Conservation (phyloP, 2,797 vertebrate genomes). For the Tenualosa thibaudeaui region DNA sequence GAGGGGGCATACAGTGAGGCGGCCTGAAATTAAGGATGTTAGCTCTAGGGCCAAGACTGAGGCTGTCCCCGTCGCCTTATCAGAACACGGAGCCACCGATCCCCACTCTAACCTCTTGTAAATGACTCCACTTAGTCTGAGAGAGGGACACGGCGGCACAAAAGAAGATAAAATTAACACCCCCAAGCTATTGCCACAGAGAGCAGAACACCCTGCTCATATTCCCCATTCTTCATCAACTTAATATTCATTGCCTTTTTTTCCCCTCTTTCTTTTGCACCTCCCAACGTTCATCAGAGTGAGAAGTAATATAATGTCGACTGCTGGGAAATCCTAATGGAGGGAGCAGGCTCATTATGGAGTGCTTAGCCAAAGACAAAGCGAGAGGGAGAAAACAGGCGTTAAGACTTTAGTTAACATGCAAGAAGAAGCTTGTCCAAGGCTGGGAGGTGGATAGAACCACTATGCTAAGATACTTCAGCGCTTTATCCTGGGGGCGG, state of each 20-base stretch:
- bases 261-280: constrained; percentile 21
- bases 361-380: constrained; percentile 51
- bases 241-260: constrained; percentile 47
- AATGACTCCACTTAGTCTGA: constrained; percentile 65
- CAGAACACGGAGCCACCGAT: constrained; percentile 58
- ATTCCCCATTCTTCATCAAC: constrained; percentile 30
- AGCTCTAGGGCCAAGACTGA: background rate
- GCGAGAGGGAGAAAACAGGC: constrained; percentile 30
- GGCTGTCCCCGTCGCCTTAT: constrained; percentile 10
- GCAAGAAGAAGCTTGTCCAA: constrained; percentile 68
- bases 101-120: constrained; percentile 65
- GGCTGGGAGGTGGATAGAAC: constrained; percentile 65
- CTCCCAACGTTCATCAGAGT: constrained; percentile 39
- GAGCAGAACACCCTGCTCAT: constrained; percentile 12
- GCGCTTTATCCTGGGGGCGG: constrained; percentile 59
- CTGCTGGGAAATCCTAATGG: constrained; percentile 49
- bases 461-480: constrained; percentile 64
- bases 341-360: constrained; percentile 53
- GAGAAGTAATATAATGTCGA: constrained; percentile 48
- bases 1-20: background rate
- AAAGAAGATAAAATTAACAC: constrained; percentile 63
- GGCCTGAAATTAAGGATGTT: constrained; percentile 12
- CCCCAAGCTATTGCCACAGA: constrained; percentile 47
- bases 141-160: constrained; percentile 50
- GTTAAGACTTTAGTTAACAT: constrained; percentile 65